Evolutionary conservation across 2,888 invertebrate genomes (phyloP).

Genomic region (Steromphala cineraria): DNA sequence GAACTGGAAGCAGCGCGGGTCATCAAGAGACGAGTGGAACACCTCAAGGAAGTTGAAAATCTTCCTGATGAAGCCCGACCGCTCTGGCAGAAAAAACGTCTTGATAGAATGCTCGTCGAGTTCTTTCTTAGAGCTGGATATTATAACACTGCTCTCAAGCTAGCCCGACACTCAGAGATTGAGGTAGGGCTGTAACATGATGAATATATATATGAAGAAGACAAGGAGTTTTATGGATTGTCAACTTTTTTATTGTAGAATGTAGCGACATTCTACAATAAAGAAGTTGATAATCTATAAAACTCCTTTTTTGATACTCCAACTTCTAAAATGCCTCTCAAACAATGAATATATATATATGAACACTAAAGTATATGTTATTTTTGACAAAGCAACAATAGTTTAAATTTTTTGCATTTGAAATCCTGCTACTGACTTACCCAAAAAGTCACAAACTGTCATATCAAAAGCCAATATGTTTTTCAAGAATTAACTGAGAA

Average conservation of each 20-base stretch:
- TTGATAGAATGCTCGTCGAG: slow-evolving; percentile 97
- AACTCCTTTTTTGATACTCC: no score
- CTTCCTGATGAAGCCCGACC: slow-evolving; percentile 76
- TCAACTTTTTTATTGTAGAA: no score
- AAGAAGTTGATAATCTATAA: no score
- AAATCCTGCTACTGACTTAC: no score
- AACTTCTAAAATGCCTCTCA: no score
- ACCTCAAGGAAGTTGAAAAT: slow-evolving; percentile 83
- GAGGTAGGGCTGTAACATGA: no score
- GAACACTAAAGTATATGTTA: neutral
- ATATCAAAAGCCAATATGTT: no score
- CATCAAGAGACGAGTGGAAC: slow-evolving; percentile 93
- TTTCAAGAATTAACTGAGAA: no score
- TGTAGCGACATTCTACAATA: no score
- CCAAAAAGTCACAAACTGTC: no score
- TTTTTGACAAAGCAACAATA: neutral
- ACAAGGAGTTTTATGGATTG: no score
- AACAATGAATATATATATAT: slow-evolving; percentile 15
- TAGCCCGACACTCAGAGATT: slow-evolving; percentile 85
- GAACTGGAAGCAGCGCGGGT: slow-evolving; percentile 92
- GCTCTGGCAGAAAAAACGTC: slow-evolving; percentile 89
- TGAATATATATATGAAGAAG: no score
- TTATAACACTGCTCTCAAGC: slow-evolving; percentile 92
- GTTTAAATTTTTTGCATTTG: neutral
- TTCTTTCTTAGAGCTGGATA: slow-evolving; percentile 96